Percentiles rank a stretch among this genome's conserved stretches.
Evolutionary conservation across 2,888 invertebrate species (phyloP).

Genomic region (Eristalinus sepulchralis): DNA sequence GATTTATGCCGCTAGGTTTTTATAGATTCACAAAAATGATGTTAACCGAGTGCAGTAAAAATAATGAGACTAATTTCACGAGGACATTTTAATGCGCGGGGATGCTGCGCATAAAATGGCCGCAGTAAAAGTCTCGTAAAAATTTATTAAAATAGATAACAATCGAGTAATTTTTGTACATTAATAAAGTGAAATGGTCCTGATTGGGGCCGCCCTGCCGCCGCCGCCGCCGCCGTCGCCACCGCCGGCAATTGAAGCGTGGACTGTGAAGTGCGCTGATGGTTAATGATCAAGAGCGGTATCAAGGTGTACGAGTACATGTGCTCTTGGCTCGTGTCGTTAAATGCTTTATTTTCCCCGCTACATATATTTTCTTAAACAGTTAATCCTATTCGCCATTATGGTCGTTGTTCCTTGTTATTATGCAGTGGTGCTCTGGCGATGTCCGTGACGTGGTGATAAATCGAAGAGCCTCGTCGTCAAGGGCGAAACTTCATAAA

Average conservation of each 20-base stretch:
- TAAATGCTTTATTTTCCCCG: not conserved
- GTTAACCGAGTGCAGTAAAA: conserved; percentile 51
- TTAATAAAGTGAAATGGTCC: conserved; percentile 25
- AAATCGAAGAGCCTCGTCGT: not conserved
- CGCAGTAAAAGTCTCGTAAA: conserved; percentile 32
- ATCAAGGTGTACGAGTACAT: not conserved
- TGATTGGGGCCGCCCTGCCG: not conserved
- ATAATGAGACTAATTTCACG: conserved; percentile 48
- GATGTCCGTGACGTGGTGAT: not conserved
- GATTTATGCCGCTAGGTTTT: conserved; percentile 23
- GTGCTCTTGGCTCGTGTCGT: not conserved
- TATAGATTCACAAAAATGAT: conserved; percentile 33
- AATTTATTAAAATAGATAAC: conserved; percentile 48
- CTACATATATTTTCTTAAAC: not conserved
- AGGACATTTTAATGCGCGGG: conserved; percentile 13
- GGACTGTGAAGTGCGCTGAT: not conserved
- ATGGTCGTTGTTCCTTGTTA: not conserved
- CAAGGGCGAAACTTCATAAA: not conserved
- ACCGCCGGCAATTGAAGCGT: not conserved
- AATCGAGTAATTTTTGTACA: conserved; percentile 41
- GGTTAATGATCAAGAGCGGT: not conserved
- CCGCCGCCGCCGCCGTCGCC: not conserved
- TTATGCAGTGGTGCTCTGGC: not conserved
- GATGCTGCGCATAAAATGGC: conserved; percentile 37
- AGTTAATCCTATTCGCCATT: not conserved